Base-by-base conservation (phyloP, 2,113 vertebrate genomes). In the Clinocottus analis region DNA sequence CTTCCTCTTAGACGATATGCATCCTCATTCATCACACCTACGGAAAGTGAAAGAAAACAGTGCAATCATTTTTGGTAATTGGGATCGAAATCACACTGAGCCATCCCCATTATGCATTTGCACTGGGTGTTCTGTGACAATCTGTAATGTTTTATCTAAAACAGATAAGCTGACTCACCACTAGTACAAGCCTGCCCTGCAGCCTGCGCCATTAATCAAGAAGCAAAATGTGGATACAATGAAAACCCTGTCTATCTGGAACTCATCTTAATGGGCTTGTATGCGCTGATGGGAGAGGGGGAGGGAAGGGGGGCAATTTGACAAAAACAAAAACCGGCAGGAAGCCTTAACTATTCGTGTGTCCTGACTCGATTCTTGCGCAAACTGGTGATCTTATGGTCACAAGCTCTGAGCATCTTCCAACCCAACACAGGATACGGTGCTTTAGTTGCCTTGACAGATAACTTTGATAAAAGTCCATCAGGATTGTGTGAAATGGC, bases 221-320 rank as follows among this genome's bases (percentile, higher is more conserved):
- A 64, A n/a, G 75, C 25, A 64, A 87, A 84, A 88, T 62, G 77
- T 82, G 71, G 74, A 85, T 69, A 72, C 63, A 87, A 78, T 82
- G 69, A 85, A 80, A 72, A 75, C 69, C 41, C 39, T 19, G 35
- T 68, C 35, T 76, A 78, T 90, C 76, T 69, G 49, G 10, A 17
- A 61, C 35, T 55, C 43, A 86, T 86, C 72, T 75, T 86, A 89
- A 83, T 86, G 72, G 79, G 41, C 41, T 87, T 72, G 60, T 62
- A 77, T 43, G 77, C 19, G 80, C 5, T 56, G 59, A 76, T 70
- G 61, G 53, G 41, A 84, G 31, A 39, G 31, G 16, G 60, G 12
- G 56, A 1, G 29, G 49, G 3, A 29, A 25, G 37, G 41, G 14
- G 25, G 25, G 25, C 19, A 39, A 7, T n/a, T 64, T 71, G 45